These are phyloP conservation scores for Chaetops frenatus DNA, from an alignment of 2,113 vertebrate genomes.

Conservation along the genomic window DNA sequence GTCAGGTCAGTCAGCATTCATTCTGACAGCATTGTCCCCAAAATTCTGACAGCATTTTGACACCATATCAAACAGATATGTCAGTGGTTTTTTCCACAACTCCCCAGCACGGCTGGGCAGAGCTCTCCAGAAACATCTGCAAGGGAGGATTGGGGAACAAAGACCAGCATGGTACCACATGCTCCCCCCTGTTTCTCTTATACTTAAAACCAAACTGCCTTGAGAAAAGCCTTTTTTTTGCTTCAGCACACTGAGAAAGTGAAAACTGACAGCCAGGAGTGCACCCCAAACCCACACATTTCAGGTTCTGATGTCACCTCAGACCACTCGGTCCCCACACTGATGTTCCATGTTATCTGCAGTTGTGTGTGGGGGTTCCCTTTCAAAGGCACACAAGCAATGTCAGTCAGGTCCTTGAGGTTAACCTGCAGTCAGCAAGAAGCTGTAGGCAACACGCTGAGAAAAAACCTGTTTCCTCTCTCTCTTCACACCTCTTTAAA, in stretches of 20 bases:
- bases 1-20: rapidly evolving
- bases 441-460: not conserved
- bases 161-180: not conserved
- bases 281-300: not conserved
- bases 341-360: not conserved
- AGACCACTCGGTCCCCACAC: rapidly evolving
- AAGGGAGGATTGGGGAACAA: not conserved
- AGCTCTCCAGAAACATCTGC: not conserved
- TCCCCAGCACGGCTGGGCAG: not conserved
- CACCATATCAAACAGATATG: not conserved
- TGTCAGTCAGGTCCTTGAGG: not conserved
- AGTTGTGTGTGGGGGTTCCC: not conserved
- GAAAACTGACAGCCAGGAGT: not conserved
- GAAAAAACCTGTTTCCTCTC: not conserved
- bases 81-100: not conserved
- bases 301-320: not conserved
- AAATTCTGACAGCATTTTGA: not conserved
- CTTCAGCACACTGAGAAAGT: not conserved
- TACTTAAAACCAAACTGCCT: not conserved
- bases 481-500: not conserved
- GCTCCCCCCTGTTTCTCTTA: not conserved
- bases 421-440: not conserved
- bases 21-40: not conserved
- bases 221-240: not conserved
- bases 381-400: rapidly evolving